Evolutionary conservation across 64 coral and sea anemone species (phyloP).

Genomic region (Porites australiensis): DNA sequence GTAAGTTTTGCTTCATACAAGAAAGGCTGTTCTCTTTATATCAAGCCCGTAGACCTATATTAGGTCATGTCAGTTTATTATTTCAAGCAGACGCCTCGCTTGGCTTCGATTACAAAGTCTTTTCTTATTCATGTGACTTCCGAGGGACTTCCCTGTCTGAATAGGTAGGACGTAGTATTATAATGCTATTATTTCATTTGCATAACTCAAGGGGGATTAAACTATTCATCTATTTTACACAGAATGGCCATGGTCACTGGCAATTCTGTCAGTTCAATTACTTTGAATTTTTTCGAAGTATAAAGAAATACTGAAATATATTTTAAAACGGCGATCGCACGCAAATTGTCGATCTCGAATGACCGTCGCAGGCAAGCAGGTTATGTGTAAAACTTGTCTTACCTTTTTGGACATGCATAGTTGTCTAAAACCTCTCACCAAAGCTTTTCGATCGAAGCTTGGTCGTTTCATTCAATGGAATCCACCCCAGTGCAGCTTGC

Average conservation of each 20-base stretch:
- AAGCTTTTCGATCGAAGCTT: neutral
- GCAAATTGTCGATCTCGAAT: neutral
- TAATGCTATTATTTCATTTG: slow-evolving; percentile 7
- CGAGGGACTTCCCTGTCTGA: neutral
- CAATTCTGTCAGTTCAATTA: too few species aligned
- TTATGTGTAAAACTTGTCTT: neutral
- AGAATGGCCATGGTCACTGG: neutral
- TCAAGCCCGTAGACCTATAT: slow-evolving; percentile 9
- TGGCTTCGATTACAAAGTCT: neutral
- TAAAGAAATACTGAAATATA: too few species aligned
- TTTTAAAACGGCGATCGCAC: too few species aligned
- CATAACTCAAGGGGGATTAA: neutral
- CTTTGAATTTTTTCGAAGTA: too few species aligned
- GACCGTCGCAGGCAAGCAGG: neutral
- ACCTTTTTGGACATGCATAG: slow-evolving; percentile 27
- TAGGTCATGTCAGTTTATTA: neutral
- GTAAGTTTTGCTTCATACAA: neutral
- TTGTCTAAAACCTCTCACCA: neutral
- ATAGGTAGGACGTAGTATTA: neutral
- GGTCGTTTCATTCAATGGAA: slow-evolving; percentile 2
- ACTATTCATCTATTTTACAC: neutral
- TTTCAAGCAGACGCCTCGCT: too few species aligned
- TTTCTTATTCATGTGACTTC: slow-evolving; percentile 43
- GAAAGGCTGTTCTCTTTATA: neutral
- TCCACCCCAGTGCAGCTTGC: neutral